Conservation (phyloP, 1,140 invertebrate species). For the Aphaenogaster floridana region DNA sequence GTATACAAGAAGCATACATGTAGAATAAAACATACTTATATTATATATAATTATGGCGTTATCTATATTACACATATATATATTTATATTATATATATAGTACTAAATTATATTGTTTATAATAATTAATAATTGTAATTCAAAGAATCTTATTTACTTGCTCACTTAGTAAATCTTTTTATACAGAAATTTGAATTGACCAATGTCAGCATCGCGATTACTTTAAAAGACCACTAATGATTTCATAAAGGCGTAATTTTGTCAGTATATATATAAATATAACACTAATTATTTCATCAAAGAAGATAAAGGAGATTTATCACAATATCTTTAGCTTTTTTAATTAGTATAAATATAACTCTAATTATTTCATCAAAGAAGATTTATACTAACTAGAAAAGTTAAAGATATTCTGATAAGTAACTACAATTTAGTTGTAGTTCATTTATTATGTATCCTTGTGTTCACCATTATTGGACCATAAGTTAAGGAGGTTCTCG, state of each 20-base stretch:
- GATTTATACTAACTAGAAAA: neutral
- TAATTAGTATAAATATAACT: neutral
- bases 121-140: neutral
- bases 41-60: neutral
- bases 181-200: neutral
- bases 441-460: neutral
- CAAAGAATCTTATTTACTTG: neutral
- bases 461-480: neutral
- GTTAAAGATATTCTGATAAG: neutral
- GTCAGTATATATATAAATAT: neutral
- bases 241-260: neutral
- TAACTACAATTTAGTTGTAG: neutral
- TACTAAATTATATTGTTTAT: neutral
- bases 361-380: neutral
- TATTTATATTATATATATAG: neutral
- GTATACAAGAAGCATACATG: neutral
- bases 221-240: neutral
- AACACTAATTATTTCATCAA: neutral
- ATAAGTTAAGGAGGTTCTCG: too few species aligned
- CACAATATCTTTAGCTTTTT: too few species aligned
- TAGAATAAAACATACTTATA: slow-evolving; percentile 4
- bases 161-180: neutral
- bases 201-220: neutral
- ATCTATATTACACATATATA: neutral
- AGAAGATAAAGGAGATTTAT: neutral